A percentile compares a stretch with the other conserved stretches of the same genome.
Evolutionary conservation across 2,888 invertebrate genomes (phyloP).

Genomic region (Cryptocheilus praepositus): DNA sequence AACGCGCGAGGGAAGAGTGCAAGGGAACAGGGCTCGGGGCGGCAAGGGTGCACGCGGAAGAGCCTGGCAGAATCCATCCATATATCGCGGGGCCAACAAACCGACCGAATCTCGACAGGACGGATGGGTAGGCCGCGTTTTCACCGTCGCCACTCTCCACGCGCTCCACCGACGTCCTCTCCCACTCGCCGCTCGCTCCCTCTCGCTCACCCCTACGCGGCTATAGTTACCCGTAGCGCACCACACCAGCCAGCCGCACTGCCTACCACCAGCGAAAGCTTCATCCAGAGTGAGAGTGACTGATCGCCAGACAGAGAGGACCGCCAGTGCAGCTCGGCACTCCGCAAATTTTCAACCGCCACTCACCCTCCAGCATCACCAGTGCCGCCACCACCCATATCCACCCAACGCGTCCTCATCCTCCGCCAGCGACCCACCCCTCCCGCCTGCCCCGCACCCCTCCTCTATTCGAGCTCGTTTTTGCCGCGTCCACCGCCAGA

Average conservation of each 20-base stretch:
- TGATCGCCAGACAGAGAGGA: conserved; percentile 38
- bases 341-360: conserved; percentile 70
- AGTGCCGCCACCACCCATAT: conserved; percentile 2
- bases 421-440: conserved; percentile 18
- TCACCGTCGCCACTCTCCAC: conserved; percentile 59
- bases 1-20: background rate
- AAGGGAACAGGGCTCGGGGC: conserved; percentile 16
- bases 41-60: conserved; percentile 28
- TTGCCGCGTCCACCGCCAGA: conserved; percentile 73
- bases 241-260: conserved; percentile 49
- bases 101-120: conserved; percentile 70
- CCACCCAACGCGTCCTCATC: background rate
- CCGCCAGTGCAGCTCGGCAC: conserved; percentile 62
- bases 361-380: conserved; percentile 39
- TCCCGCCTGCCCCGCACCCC: conserved; percentile 43
- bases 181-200: no score
- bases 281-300: conserved; percentile 31
- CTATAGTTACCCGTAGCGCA: conserved; percentile 55
- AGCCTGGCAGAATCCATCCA: conserved; percentile 62
- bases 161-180: conserved; percentile 31
- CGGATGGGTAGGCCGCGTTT: conserved; percentile 67
- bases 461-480: conserved; percentile 66
- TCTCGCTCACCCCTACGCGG: conserved; percentile 7
- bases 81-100: conserved; percentile 70
- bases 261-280: conserved; percentile 53